These are phyloP conservation scores for Tinamus major DNA, from an alignment of 2,797 vertebrate genomes.

Conservation along the genomic window DNA sequence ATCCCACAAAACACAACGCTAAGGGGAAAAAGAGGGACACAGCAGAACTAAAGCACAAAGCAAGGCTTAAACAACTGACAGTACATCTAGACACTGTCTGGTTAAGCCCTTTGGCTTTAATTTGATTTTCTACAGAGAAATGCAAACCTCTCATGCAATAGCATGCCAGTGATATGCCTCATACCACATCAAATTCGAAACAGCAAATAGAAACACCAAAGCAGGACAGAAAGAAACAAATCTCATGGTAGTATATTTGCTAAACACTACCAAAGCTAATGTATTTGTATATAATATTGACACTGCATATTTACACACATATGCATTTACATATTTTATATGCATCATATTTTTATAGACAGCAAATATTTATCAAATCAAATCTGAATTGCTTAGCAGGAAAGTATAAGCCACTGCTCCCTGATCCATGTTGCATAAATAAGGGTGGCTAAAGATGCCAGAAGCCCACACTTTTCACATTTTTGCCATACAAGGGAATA, in stretches of 20 bases:
- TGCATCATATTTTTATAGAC: slow-evolving; percentile 15
- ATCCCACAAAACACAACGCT: background rate
- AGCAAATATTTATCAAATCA: slow-evolving; percentile 55
- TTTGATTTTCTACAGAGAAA: slow-evolving; percentile 61
- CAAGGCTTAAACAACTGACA: slow-evolving; percentile 46
- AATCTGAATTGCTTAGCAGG: slow-evolving; percentile 29
- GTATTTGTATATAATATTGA: slow-evolving; percentile 62
- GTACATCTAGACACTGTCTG: background rate
- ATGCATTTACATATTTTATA: slow-evolving; percentile 47
- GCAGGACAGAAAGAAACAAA: slow-evolving; percentile 18
- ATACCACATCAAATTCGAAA: slow-evolving; percentile 60
- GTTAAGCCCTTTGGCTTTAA: slow-evolving; percentile 54
- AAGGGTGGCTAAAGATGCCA: background rate
- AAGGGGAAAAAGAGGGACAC: background rate
- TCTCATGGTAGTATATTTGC: slow-evolving; percentile 53
- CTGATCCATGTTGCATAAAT: slow-evolving; percentile 4
- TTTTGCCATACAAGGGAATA: slow-evolving; percentile 9
- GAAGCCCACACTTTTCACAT: background rate
- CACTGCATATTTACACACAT: slow-evolving; percentile 48
- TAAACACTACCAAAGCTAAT: slow-evolving; percentile 49
- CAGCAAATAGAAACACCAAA: slow-evolving; percentile 45
- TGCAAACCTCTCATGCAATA: slow-evolving; percentile 70
- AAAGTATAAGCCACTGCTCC: slow-evolving; percentile 33
- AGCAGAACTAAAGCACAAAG: slow-evolving; percentile 15
- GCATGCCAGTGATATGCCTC: slow-evolving; percentile 38